Evolutionary conservation across 2,113 vertebrate species (phyloP), one percentile per base, ranked within the genome.

Genomic region (Dasyprocta punctata): DNA sequence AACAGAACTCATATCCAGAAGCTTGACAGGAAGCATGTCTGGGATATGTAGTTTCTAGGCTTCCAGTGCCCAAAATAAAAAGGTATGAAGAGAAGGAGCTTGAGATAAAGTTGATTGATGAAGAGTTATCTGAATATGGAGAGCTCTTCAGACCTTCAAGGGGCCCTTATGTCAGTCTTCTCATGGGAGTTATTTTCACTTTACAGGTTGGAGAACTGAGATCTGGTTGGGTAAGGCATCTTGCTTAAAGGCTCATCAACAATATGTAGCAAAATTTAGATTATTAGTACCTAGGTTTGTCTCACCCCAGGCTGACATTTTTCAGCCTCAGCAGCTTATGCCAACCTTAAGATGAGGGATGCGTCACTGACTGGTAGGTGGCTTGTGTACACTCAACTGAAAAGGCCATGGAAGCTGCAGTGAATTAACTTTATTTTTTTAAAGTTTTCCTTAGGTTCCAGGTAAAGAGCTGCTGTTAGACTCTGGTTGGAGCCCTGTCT

Each of bases 201-300:
- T 86, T 69, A 83, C 12, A 91, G 30, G 84, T 67, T 12, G 36
- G 71, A 96, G 77, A 83, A 89, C 41, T 54, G 19, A 93, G 36
- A 4, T 71, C 86, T 58, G 30, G 7, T 33, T 49, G 14, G 36
- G 47, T 85, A 82, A 88, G 84, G 9, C 16, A 36, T 65, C 20
- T 87, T 88, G 19, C 36, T 78, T 41, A 61, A 89, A 86, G 22
- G 60, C 61, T 96, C 60, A 61, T 73, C 67, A 83, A 73, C 3
- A 65, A 83, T 7, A 82, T 73, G 26, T 26, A 88, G 30, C 38
- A 94, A 96, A 88, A 52, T 5, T 14, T 58, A 56, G 65, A 38
- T 86, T 7, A 77, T 47, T 85, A 54, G 77, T 85, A 56, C 14
- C 28, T 44, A 24, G 13, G 4, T 86, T 75, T 60, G 0, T 69